These are phyloP conservation scores for Tenualosa thibaudeaui DNA, from an alignment of 2,797 vertebrate genomes.

Conservation along the genomic window DNA sequence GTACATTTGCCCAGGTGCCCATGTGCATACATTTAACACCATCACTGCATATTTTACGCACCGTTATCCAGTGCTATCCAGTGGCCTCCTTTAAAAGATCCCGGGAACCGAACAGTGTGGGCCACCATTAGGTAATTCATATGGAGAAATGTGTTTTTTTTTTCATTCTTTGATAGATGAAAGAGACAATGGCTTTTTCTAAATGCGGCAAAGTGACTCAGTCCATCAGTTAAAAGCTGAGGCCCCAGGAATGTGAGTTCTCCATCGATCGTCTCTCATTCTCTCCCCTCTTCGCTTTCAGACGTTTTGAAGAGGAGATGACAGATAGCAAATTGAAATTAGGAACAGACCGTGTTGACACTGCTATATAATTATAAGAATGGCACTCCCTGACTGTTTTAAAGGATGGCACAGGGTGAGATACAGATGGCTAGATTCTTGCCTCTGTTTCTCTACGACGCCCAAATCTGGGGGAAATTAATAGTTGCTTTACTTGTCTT, in stretches of 20 bases:
- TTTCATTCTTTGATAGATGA: conserved; percentile 39
- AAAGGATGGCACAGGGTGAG: conserved; percentile 40
- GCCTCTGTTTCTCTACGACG: neutral
- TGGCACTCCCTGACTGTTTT: conserved; percentile 61
- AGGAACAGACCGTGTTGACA: conserved; percentile 70
- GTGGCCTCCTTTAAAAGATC: neutral
- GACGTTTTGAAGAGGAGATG: conserved; percentile 61
- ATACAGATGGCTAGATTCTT: conserved; percentile 39
- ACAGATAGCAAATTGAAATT: conserved; percentile 76
- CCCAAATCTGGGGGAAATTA: neutral
- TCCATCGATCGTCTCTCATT: conserved; percentile 62
- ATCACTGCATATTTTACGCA: neutral
- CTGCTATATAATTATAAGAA: conserved; percentile 70
- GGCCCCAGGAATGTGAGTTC: conserved; percentile 65
- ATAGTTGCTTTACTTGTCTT: neutral
- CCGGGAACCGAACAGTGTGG: neutral
- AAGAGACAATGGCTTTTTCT: conserved; percentile 19
- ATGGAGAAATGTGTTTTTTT: conserved; percentile 32
- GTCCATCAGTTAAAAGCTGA: conserved; percentile 46
- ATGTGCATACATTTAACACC: conserved; percentile 2
- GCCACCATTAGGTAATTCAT: neutral
- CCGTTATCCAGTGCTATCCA: neutral
- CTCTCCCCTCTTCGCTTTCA: conserved; percentile 39
- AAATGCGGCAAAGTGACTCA: conserved; percentile 20
- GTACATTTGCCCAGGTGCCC: neutral